Percentiles rank a stretch among this genome's conserved stretches.
These are phyloP conservation scores for Moxostoma hubbsi DNA, from an alignment of 2,797 vertebrate genomes.

Conservation along the genomic window DNA sequence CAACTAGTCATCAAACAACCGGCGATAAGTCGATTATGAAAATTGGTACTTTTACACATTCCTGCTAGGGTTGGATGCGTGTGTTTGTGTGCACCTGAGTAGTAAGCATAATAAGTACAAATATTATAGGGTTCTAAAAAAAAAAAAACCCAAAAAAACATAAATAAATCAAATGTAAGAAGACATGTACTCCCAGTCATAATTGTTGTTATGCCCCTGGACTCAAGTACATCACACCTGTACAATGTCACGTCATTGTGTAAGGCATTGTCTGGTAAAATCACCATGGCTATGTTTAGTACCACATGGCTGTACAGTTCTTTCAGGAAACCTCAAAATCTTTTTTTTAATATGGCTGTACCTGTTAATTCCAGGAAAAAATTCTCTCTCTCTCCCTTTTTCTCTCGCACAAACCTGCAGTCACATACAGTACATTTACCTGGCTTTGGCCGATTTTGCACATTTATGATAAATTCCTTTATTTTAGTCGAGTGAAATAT, in stretches of 20 bases:
- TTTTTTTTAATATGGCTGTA: neutral
- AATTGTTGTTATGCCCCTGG: neutral
- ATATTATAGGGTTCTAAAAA: no score
- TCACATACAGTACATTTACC: slow-evolving; percentile 1
- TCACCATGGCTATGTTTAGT: slow-evolving; percentile 17
- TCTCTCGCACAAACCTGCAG: neutral
- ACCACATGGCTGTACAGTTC: slow-evolving; percentile 8
- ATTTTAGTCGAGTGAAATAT: slow-evolving; percentile 32
- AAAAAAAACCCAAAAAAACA: no score
- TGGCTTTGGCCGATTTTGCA: slow-evolving; percentile 17
- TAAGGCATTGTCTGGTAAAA: slow-evolving; percentile 8
- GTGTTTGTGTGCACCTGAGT: no score
- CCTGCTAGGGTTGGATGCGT: no score
- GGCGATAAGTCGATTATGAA: no score
- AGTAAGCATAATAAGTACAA: no score
- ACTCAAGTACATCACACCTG: neutral
- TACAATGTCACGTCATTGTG: neutral
- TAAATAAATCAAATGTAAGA: no score
- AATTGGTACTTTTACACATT: no score
- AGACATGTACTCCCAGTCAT: no score
- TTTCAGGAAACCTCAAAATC: slow-evolving; percentile 26
- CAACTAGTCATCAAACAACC: no score
- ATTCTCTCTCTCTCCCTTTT: slow-evolving; percentile 2
- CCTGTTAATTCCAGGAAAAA: slow-evolving; percentile 32
- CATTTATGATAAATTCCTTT: slow-evolving; percentile 42